Base-by-base conservation (phyloP, 2,888 invertebrate genomes). In the Volucella bombylans region DNA sequence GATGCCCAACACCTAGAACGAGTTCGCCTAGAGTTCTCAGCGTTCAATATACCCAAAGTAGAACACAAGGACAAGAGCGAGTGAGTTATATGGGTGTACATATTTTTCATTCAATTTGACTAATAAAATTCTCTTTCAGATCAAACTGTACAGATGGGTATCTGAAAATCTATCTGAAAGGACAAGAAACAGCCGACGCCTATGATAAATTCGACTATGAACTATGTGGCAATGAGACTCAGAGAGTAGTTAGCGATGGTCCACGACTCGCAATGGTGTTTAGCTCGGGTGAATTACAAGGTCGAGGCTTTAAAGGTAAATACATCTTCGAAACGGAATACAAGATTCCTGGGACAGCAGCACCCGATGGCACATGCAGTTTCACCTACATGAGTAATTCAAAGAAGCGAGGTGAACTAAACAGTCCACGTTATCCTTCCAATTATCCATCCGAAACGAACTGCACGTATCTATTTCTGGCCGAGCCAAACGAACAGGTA, bases 1-100 rank as follows among this genome's bases (percentile, higher is more conserved):
- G 99, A 99, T 93, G 95, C 96, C 87, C 98, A 98, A 92, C 96
- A 98, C 93, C 94, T 99, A 91, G 99, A 99, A 92, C 95, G 98
- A 90, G 98, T 98, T 86, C 95, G 96, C 87, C 93, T 99, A 88
- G 95, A 96, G 90, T 98, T 99, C 92, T 94, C 94, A 87, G 95
- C 95, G 91, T 98, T 98, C 93, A 96, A 96, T 91, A 97, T 99
- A 93, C 97, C 98, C 67, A 96, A 96, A 92, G 95, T 95, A 88
- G 92, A 92, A 87, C 89, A 90, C 87, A 92, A 91, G 88, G 94
- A 95, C 87, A 95, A 95, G 89, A 95, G 95, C 93, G 97, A 96
- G 97, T 97, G 92, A 95, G 96, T 41, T 15, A 1, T 39, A 6
- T 1, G 4, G 18, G 11, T 31, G 31, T 6, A 23, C 3, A 12